phyloP scores from a whole-genome alignment of 1,140 invertebrate species.

The honey bee (Apis mellifera) region DNA sequence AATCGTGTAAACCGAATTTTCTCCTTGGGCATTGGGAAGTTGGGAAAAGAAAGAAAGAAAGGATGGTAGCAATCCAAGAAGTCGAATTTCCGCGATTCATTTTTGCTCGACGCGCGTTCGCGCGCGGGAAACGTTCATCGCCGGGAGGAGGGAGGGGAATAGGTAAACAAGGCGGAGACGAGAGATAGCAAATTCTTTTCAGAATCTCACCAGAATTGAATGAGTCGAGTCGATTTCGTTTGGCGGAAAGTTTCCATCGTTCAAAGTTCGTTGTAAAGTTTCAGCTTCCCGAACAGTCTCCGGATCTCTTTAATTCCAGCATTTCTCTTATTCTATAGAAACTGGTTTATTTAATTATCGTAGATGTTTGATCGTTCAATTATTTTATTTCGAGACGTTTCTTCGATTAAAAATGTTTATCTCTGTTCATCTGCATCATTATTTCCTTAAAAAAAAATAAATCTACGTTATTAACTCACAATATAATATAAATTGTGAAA shows the following conservation, averaged over 20 bases:
- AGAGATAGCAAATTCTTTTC: neutral
- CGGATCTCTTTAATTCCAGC: neutral
- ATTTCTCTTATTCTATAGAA: neutral
- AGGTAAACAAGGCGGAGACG: neutral
- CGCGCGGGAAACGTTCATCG: neutral
- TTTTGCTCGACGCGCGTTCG: neutral
- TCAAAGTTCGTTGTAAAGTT: neutral
- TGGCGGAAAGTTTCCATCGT: neutral
- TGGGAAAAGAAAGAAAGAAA: neutral
- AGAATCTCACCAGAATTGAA: neutral
- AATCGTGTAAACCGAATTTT: conserved; percentile 22
- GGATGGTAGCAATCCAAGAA: conserved; percentile 5
- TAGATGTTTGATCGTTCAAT: neutral
- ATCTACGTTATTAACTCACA: too few relatives aligned
- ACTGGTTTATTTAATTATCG: conserved; percentile 21
- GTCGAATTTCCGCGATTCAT: conserved; percentile 20
- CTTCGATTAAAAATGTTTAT: conserved; percentile 17
- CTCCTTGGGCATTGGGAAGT: neutral
- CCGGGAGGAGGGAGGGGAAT: neutral
- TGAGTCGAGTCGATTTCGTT: conserved; percentile 16
- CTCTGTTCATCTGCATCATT: neutral
- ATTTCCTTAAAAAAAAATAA: too few relatives aligned
- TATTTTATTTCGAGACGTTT: neutral
- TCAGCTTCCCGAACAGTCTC: neutral
- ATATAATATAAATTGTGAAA: too few relatives aligned